phyloP scores from a whole-genome alignment of 2,888 invertebrate species.

The Trachelus iudaicus region DNA sequence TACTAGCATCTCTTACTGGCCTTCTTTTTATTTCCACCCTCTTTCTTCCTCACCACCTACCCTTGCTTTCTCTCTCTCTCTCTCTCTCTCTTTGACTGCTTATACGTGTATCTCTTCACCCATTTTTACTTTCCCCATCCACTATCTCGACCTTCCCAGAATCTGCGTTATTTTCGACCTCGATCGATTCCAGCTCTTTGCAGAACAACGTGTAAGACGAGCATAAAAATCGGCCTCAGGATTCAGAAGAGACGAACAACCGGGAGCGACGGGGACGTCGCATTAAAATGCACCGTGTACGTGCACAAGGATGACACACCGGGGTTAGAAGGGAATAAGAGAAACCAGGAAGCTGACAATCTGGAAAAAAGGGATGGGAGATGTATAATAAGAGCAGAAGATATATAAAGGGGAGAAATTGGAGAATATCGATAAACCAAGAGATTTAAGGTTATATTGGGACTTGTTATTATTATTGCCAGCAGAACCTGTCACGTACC shows the following conservation, averaged over 20 bases:
- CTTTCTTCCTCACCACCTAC: neutral
- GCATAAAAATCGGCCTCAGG: neutral
- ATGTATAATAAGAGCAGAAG: neutral
- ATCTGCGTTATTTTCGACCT: neutral
- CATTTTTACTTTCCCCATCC: neutral
- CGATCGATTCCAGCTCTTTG: neutral
- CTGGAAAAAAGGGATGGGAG: neutral
- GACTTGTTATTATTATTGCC: neutral
- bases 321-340: neutral
- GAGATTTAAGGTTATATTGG: neutral
- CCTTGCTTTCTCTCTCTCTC: too few relatives aligned
- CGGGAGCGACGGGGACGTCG: neutral
- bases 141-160: neutral
- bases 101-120: neutral
- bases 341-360: neutral
- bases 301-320: neutral
- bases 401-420: neutral
- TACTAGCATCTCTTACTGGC: neutral
- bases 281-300: neutral
- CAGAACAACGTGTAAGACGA: neutral
- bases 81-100: too few relatives aligned
- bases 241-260: neutral
- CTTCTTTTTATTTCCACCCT: neutral
- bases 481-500: neutral
- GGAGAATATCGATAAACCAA: neutral